Percentiles rank a stretch among this genome's conserved stretches.
Evolutionary conservation across 2,888 invertebrate genomes (phyloP).

Genomic region (Phortica okadai): DNA sequence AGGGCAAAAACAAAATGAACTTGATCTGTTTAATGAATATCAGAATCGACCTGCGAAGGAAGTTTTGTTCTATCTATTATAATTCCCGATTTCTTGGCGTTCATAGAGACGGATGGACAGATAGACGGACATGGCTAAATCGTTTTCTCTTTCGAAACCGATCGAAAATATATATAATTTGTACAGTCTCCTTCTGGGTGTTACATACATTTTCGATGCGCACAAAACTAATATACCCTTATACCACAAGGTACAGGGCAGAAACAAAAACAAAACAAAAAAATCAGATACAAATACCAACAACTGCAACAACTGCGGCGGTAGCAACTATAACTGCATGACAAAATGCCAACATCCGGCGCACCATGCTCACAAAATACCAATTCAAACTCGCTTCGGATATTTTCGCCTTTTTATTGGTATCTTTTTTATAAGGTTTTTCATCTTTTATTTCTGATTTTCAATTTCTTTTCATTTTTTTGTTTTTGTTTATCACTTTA

Average conservation of each 20-base stretch:
- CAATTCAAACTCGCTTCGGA: slow-evolving; percentile 40
- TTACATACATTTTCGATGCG: no score
- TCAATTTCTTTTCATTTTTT: not conserved
- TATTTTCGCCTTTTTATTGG: not conserved
- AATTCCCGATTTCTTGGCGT: no score
- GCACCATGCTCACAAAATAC: slow-evolving; percentile 58
- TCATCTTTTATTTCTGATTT: not conserved
- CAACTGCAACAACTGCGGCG: not conserved
- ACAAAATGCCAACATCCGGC: slow-evolving; percentile 55
- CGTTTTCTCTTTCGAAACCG: no score
- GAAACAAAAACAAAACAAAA: slow-evolving; percentile 18
- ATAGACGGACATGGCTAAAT: no score
- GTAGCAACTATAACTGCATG: slow-evolving; percentile 27
- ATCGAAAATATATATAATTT: no score
- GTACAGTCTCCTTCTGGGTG: no score
- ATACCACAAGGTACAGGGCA: not conserved
- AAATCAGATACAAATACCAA: not conserved
- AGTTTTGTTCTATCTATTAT: no score
- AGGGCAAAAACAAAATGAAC: no score
- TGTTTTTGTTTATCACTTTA: not conserved
- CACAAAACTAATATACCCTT: no score
- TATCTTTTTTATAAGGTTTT: not conserved
- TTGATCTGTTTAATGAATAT: no score
- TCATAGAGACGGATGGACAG: no score
- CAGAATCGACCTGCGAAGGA: no score